Evolutionary conservation across 2,113 vertebrate species (phyloP).

Genomic region (Toxotes chatareus): DNA sequence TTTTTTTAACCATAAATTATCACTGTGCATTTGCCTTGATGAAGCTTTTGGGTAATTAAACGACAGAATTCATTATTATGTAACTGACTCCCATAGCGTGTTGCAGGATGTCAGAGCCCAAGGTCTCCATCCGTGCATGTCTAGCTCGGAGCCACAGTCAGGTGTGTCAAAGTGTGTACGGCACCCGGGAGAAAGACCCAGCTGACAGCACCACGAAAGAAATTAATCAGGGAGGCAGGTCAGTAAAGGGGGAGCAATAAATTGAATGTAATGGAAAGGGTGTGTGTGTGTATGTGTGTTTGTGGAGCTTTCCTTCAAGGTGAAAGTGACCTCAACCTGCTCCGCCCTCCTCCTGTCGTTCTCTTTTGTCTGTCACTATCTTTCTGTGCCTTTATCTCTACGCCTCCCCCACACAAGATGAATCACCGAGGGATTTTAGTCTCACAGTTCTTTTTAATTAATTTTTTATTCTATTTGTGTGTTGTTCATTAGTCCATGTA

Average conservation of each 20-base stretch:
- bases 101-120: slow-evolving; percentile 16
- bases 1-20: not conserved
- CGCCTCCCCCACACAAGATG: not conserved
- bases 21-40: not conserved
- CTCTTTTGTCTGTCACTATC: slow-evolving; percentile 15
- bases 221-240: slow-evolving; percentile 58
- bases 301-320: slow-evolving; percentile 42
- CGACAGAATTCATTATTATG: slow-evolving; percentile 40
- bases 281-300: slow-evolving; percentile 4
- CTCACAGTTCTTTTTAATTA: not conserved
- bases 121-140: slow-evolving; percentile 29
- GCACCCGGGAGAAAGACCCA: slow-evolving; percentile 20
- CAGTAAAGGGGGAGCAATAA: slow-evolving; percentile 39
- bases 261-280: slow-evolving; percentile 31
- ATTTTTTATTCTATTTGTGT: not conserved
- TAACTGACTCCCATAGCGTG: slow-evolving; percentile 25
- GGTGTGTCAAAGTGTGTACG: slow-evolving; percentile 19
- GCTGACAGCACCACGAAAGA: slow-evolving; percentile 44
- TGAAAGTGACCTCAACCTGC: slow-evolving; percentile 47
- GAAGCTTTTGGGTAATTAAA: slow-evolving; percentile 38
- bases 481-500: not conserved
- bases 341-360: not conserved
- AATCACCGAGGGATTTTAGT: slow-evolving; percentile 1
- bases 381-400: not conserved
- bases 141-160: slow-evolving; percentile 2